phyloP scores from a whole-genome alignment of 2,888 invertebrate species.

The Chrysomela aeneicollis region DNA sequence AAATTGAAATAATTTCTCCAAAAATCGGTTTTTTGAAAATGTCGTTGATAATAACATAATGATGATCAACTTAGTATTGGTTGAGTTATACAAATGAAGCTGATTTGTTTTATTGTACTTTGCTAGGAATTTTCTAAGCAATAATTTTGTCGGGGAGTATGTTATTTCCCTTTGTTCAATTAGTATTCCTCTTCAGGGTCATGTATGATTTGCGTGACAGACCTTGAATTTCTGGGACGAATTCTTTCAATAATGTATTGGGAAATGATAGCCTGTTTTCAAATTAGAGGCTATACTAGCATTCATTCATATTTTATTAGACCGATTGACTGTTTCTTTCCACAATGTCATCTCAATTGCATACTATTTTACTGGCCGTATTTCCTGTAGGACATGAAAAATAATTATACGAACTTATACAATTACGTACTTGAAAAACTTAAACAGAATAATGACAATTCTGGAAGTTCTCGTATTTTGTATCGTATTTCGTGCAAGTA shows the following conservation, averaged over 20 bases:
- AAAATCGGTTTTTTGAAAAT: too few species aligned
- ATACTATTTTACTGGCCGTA: neutral
- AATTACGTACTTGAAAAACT: neutral
- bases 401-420: neutral
- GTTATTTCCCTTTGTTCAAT: too few species aligned
- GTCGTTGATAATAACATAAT: too few species aligned
- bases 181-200: neutral
- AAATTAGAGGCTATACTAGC: slow-evolving; percentile 19
- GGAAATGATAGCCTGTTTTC: slow-evolving; percentile 21
- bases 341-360: neutral
- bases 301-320: slow-evolving; percentile 18
- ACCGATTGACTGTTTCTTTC: neutral
- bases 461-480: neutral
- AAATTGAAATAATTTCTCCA: too few species aligned
- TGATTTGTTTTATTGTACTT: too few species aligned
- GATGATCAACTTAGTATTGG: too few species aligned
- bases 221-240: slow-evolving; percentile 16
- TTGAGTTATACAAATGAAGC: too few species aligned
- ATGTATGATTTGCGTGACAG: neutral
- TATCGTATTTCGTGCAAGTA: neutral
- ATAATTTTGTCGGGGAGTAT: too few species aligned
- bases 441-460: neutral
- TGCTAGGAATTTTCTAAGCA: too few species aligned
- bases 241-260: slow-evolving; percentile 16
- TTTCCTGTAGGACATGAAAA: neutral